Percentiles rank a stretch among this genome's conserved stretches.
Evolutionary conservation across 2,113 vertebrate genomes (phyloP).

Genomic region (Tympanuchus pallidicinctus): DNA sequence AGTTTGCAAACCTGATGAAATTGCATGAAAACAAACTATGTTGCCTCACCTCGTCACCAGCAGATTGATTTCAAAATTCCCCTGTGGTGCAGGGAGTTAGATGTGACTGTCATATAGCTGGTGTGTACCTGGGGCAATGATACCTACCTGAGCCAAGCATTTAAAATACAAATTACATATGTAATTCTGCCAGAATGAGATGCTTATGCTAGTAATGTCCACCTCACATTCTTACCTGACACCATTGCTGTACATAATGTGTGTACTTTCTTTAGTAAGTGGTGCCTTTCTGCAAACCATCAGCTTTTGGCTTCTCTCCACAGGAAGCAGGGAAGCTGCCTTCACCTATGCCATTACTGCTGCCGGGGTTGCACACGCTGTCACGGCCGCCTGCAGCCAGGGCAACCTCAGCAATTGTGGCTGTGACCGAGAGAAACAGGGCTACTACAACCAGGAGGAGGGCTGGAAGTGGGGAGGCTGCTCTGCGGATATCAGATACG

Average conservation of each 20-base stretch:
- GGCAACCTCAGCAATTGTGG: slow-evolving; percentile 98
- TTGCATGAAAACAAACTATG: background rate
- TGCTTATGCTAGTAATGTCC: background rate
- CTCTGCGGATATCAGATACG: slow-evolving; percentile 96
- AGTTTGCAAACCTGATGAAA: background rate
- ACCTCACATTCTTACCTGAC: background rate
- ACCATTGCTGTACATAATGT: background rate
- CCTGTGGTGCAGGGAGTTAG: background rate
- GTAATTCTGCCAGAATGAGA: background rate
- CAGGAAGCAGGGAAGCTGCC: slow-evolving; percentile 97
- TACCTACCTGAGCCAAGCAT: background rate
- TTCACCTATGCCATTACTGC: slow-evolving; percentile 98
- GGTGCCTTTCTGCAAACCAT: slow-evolving; percentile 59
- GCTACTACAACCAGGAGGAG: slow-evolving; percentile 95
- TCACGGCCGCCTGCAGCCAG: slow-evolving; percentile 96
- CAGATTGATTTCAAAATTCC: background rate
- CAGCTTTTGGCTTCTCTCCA: slow-evolving; percentile 58
- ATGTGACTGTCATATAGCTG: background rate
- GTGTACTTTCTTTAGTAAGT: background rate
- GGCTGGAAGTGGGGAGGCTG: slow-evolving; percentile 99
- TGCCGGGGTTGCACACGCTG: slow-evolving; percentile 93
- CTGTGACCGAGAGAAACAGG: slow-evolving; percentile 97
- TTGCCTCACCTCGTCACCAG: background rate
- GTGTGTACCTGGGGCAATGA: background rate
- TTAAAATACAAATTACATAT: accelerated